phyloP scores from a whole-genome alignment of 2,888 invertebrate species.

The Seira sanloemensis region DNA sequence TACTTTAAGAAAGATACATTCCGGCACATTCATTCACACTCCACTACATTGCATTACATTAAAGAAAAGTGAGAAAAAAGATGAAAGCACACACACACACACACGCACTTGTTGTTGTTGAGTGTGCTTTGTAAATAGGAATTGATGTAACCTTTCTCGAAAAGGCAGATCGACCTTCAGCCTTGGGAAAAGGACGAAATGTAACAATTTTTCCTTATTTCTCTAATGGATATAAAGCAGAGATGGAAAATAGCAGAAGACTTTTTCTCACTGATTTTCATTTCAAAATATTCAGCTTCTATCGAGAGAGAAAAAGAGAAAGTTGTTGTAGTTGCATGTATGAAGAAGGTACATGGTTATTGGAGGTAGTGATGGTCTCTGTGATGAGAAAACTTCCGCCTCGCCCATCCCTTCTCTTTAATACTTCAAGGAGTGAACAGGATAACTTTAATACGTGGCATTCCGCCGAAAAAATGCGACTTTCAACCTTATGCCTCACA shows the following conservation, averaged over 20 bases:
- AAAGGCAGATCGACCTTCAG: neutral
- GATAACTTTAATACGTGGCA: too few relatives aligned
- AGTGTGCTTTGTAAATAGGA: slow-evolving; percentile 21
- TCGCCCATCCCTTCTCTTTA: too few relatives aligned
- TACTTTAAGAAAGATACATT: neutral
- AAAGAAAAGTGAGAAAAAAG: slow-evolving; percentile 23
- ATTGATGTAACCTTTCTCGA: slow-evolving; percentile 22
- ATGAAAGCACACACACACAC: too few relatives aligned
- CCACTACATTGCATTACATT: slow-evolving; percentile 51
- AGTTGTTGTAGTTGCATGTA: too few relatives aligned
- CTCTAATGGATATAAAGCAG: slow-evolving; percentile 35
- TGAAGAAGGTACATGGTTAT: too few relatives aligned
- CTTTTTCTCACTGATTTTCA: slow-evolving; percentile 31
- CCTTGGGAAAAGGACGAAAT: slow-evolving; percentile 4
- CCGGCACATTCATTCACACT: slow-evolving; percentile 45
- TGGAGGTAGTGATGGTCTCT: too few relatives aligned
- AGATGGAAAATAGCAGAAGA: slow-evolving; percentile 1
- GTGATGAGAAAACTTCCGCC: too few relatives aligned
- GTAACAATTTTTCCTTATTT: slow-evolving; percentile 38
- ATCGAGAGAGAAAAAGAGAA: neutral
- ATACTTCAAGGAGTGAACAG: too few relatives aligned
- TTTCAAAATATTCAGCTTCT: slow-evolving; percentile 38
- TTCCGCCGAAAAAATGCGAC: too few relatives aligned
- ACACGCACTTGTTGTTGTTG: slow-evolving; percentile 18
- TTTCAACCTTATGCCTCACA: too few relatives aligned